phyloP scores from a whole-genome alignment of 2,797 vertebrate species.

The Sphenopsis melanotis region DNA sequence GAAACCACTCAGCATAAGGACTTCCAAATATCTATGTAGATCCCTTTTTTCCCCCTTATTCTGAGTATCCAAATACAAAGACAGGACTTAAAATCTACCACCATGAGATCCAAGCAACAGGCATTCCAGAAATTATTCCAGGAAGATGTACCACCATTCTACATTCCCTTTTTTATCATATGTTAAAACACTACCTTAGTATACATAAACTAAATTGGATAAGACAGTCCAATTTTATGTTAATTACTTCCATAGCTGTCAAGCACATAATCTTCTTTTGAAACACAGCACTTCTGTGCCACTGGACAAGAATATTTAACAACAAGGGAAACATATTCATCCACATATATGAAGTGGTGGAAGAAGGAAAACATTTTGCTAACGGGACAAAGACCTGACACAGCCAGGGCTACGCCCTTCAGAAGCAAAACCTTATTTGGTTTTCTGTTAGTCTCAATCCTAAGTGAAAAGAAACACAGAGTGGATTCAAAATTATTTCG shows the following conservation, averaged over 20 bases:
- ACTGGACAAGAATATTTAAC: background rate
- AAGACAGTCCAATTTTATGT: background rate
- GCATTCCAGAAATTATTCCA: background rate
- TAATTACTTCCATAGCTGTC: background rate
- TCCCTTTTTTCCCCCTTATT: accelerated
- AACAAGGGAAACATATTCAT: background rate
- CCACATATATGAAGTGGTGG: background rate
- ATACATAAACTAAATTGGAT: background rate
- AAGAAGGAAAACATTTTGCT: background rate
- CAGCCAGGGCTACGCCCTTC: background rate
- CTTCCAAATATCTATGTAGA: background rate
- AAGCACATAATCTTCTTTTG: background rate
- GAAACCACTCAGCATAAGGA: background rate
- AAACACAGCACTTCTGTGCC: background rate
- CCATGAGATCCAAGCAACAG: background rate
- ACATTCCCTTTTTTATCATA: background rate
- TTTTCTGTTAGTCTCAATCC: background rate
- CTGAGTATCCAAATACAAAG: background rate
- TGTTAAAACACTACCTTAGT: background rate
- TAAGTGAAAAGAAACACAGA: background rate
- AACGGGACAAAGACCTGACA: accelerated
- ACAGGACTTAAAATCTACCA: background rate
- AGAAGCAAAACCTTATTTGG: background rate
- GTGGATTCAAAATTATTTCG: background rate
- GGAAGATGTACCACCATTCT: background rate